These are phyloP conservation scores for Bungarus multicinctus DNA, from an alignment of 2,113 vertebrate species.

Conservation along the genomic window DNA sequence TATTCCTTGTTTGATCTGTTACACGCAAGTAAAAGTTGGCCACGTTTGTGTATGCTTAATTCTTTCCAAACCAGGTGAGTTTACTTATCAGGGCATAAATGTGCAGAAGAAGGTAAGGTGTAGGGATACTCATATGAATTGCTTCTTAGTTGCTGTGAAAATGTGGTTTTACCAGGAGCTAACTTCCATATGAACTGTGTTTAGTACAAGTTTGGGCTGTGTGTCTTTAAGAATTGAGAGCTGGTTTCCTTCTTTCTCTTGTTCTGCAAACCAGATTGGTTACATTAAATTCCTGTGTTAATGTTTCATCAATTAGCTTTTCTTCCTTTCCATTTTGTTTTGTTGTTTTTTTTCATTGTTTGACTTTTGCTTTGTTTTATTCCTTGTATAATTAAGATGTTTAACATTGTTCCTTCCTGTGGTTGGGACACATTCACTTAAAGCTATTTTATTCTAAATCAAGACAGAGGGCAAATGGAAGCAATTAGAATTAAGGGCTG, in stretches of 20 bases:
- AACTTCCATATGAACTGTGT: not conserved
- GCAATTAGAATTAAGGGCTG: constrained; percentile 51
- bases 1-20: not conserved
- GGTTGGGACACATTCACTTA: constrained; percentile 48
- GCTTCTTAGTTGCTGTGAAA: not conserved
- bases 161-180: not conserved
- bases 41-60: not conserved
- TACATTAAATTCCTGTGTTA: constrained; percentile 55
- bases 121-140: not conserved
- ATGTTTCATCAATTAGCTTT: constrained; percentile 57
- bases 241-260: constrained; percentile 18
- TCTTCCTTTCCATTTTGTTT: constrained; percentile 45
- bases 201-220: accelerated
- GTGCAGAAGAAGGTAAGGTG: not conserved
- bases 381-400: constrained; percentile 54
- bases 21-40: not conserved
- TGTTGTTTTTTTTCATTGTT: constrained; percentile 53
- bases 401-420: constrained; percentile 43
- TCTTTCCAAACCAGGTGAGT: not conserved
- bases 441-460: constrained; percentile 30
- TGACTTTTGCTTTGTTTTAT: constrained; percentile 62
- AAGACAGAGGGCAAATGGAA: constrained; percentile 58
- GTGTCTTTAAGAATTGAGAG: constrained; percentile 37
- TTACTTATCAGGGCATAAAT: not conserved
- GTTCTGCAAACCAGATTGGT: constrained; percentile 39